A percentile compares a stretch with the other conserved stretches of the same genome.
These are phyloP conservation scores for Phania funesta DNA, from an alignment of 2,888 invertebrate species.

Conservation along the genomic window DNA sequence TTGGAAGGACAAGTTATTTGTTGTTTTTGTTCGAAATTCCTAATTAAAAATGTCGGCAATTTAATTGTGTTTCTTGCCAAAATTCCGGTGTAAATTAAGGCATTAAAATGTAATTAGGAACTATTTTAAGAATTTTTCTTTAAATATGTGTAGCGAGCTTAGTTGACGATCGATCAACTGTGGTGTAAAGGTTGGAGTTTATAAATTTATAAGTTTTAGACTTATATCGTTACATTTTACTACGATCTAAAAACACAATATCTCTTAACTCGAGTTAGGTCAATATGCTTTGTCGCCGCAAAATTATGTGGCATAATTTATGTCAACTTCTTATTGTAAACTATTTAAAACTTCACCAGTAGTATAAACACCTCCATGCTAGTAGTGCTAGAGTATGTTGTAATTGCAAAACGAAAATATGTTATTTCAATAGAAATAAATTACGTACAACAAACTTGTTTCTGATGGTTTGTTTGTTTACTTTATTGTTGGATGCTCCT, in stretches of 20 bases:
- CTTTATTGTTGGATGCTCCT: slow-evolving; percentile 15
- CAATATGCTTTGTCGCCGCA: no score
- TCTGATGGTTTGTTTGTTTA: neutral
- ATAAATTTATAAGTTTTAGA: no score
- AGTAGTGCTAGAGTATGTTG: neutral
- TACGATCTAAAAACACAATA: no score
- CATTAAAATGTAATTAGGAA: slow-evolving; percentile 25
- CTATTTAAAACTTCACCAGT: neutral
- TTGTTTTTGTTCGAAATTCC: neutral
- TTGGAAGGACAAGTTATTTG: slow-evolving; percentile 16
- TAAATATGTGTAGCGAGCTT: no score
- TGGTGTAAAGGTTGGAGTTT: no score
- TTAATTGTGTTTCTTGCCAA: neutral
- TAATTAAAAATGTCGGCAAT: neutral
- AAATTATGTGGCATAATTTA: no score
- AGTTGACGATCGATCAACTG: no score
- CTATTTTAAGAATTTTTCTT: neutral
- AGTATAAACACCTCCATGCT: neutral
- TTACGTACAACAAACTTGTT: neutral
- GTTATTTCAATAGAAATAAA: neutral
- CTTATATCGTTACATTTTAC: no score
- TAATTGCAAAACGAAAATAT: neutral
- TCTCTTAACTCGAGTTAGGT: no score
- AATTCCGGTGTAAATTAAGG: neutral
- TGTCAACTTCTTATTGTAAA: no score